Conservation (phyloP, 1,140 invertebrate genomes). For the Magallana angulata region DNA sequence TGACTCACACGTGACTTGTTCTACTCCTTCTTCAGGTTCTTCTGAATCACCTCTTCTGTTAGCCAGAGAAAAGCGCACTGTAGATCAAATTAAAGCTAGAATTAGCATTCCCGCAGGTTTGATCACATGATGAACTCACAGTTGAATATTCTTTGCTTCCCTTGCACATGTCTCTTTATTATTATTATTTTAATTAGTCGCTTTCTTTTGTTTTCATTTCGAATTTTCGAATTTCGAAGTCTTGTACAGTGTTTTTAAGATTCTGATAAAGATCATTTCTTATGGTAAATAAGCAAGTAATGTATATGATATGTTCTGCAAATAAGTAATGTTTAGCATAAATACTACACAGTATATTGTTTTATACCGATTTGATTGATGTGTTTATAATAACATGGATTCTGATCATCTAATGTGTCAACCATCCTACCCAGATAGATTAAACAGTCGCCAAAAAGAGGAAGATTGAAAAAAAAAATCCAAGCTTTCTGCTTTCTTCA, state of each 20-base stretch:
- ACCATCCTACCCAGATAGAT: constrained; percentile 11
- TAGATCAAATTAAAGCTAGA: constrained; percentile 63
- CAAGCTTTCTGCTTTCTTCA: background rate
- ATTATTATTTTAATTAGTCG: background rate
- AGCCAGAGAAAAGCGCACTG: constrained; percentile 63
- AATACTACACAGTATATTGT: background rate
- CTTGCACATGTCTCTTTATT: background rate
- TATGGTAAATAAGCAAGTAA: background rate
- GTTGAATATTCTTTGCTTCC: constrained; percentile 4
- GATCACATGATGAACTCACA: constrained; percentile 34
- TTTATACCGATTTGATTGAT: background rate
- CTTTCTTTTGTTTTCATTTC: too few relatives aligned
- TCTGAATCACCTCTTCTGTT: constrained; percentile 57
- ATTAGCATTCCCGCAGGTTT: constrained; percentile 62
- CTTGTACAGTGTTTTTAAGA: too few relatives aligned
- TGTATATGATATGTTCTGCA: background rate
- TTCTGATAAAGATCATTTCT: background rate
- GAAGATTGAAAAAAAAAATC: background rate
- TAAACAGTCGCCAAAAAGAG: constrained; percentile 11
- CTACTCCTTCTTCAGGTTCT: constrained; percentile 46
- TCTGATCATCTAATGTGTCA: constrained; percentile 15
- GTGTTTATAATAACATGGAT: constrained; percentile 12
- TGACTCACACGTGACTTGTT: constrained; percentile 44
- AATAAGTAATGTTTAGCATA: background rate
- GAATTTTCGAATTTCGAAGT: too few relatives aligned